Conservation (phyloP, 2,797 vertebrate species). For the Oreochromis grahami region DNA sequence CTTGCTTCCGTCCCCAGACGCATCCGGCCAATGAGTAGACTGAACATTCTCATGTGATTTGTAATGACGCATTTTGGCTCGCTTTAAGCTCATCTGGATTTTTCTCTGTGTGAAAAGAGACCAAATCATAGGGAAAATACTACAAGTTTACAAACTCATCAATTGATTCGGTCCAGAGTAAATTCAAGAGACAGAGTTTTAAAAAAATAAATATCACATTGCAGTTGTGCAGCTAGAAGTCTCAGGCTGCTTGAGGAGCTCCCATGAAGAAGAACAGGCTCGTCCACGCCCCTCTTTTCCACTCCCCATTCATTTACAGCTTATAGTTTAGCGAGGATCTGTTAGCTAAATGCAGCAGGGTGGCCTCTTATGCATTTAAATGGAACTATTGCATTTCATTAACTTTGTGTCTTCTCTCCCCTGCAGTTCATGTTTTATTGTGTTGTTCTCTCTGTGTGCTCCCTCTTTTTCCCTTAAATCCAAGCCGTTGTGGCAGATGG, state of each 20-base stretch:
- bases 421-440: not conserved
- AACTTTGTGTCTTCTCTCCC: not conserved
- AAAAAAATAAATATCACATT: not conserved
- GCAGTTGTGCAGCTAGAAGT: not conserved
- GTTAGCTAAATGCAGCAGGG: not conserved
- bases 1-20: not conserved
- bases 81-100: not conserved
- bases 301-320: not conserved
- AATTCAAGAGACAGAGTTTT: not conserved
- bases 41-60: not conserved
- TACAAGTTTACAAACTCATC: not conserved
- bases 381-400: not conserved
- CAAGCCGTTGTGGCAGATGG: not conserved
- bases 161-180: not conserved
- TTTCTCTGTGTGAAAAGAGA: not conserved
- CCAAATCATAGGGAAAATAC: not conserved
- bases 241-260: not conserved
- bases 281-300: not conserved
- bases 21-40: not conserved
- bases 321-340: not conserved
- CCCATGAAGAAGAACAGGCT: not conserved
- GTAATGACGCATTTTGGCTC: fast-evolving
- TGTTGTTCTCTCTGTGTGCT: not conserved
- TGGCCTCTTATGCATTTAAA: not conserved
- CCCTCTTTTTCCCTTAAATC: not conserved